Conservation (phyloP, 2,113 vertebrate species). For the Opisthocomus hoazin region DNA sequence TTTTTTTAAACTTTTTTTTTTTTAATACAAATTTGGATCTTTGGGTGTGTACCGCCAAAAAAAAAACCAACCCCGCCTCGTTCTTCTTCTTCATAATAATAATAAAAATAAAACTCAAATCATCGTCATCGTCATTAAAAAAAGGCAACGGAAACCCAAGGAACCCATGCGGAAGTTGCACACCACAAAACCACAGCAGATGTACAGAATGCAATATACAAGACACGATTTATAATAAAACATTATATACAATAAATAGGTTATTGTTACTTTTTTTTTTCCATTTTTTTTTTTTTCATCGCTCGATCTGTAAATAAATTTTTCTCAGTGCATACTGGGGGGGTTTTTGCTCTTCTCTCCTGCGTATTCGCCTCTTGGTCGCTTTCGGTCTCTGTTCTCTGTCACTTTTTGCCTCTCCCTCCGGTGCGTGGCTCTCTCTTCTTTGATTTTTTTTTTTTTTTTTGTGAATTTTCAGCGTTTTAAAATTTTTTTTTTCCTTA, state of each 20-base stretch:
- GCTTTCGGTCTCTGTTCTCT: constrained; percentile 53
- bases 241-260: constrained; percentile 83
- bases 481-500: constrained; percentile 62
- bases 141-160: constrained; percentile 60
- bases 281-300: constrained; percentile 39
- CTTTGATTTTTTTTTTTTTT: constrained; percentile 58
- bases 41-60: constrained; percentile 73
- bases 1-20: constrained; percentile 45
- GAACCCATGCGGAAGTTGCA: constrained; percentile 76
- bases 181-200: constrained; percentile 80
- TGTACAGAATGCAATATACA: constrained; percentile 81
- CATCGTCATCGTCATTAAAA: constrained; percentile 20
- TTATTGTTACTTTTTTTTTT: constrained; percentile 64
- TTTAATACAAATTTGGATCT: constrained; percentile 71
- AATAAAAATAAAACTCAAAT: constrained; percentile 61
- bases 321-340: constrained; percentile 76
- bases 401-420: constrained; percentile 31
- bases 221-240: constrained; percentile 83
- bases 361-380: constrained; percentile 55
- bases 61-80: constrained; percentile 35
- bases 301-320: constrained; percentile 73
- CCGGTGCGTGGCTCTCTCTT: background rate
- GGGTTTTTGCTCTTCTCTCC: constrained; percentile 65
- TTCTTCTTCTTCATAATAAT: constrained; percentile 43
- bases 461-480: constrained; percentile 63